phyloP scores from a whole-genome alignment of 37 sponge, comb jelly and placozoan species.

The Aplysina aerophoba region DNA sequence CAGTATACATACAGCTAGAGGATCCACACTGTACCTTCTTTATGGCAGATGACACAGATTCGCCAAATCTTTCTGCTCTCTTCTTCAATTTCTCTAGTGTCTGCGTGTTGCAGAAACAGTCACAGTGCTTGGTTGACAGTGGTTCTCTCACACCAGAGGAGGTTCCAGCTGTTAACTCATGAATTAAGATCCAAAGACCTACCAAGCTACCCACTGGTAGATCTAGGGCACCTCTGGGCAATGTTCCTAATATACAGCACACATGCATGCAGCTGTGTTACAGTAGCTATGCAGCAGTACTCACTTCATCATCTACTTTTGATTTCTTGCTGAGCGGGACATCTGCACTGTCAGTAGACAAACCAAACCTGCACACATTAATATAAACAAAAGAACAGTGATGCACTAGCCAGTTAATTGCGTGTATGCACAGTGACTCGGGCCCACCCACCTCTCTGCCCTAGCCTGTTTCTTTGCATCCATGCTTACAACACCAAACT shows the following conservation, averaged over 20 bases:
- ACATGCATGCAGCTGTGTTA: too few species aligned
- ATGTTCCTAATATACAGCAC: too few species aligned
- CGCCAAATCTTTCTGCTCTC: conserved; percentile 79
- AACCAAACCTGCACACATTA: not conserved
- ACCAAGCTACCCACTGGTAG: too few species aligned
- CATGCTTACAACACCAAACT: conserved; percentile 75
- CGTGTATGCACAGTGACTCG: not conserved
- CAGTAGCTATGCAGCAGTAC: not conserved
- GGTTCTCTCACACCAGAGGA: not conserved
- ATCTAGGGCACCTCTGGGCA: too few species aligned
- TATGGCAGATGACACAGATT: conserved; percentile 53
- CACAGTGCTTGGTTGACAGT: not conserved
- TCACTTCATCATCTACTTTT: not conserved
- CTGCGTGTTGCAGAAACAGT: not conserved
- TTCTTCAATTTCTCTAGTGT: conserved; percentile 75
- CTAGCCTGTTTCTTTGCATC: conserved; percentile 77
- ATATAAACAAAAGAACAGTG: not conserved
- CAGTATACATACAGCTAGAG: not conserved
- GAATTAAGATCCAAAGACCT: too few species aligned
- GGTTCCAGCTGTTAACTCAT: too few species aligned
- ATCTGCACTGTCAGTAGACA: not conserved
- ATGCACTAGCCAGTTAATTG: not conserved
- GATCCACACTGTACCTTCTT: conserved; percentile 20
- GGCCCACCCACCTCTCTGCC: conserved; percentile 59
- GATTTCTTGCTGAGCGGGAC: not conserved